Evolutionary conservation across 2,797 vertebrate genomes (phyloP).

Genomic region (Myotis planiceps): DNA sequence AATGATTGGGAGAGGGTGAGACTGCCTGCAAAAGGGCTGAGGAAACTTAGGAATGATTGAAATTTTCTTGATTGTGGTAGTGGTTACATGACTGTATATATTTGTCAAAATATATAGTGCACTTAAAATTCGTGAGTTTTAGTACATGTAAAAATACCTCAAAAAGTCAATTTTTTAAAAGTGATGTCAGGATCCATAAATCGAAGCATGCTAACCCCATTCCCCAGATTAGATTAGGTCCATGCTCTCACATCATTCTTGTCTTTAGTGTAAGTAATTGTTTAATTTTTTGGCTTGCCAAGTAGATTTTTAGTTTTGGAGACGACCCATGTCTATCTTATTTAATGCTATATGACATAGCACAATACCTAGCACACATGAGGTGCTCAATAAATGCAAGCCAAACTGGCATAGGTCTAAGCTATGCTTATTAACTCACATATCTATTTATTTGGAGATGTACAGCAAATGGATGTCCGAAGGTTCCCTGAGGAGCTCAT

Average conservation of each 20-base stretch:
- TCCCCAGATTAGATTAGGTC: neutral
- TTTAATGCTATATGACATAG: neutral
- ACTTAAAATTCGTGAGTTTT: neutral
- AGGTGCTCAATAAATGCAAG: neutral
- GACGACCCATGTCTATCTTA: neutral
- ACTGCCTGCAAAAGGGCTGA: neutral
- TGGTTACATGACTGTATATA: neutral
- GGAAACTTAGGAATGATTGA: neutral
- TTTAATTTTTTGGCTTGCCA: neutral
- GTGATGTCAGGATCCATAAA: neutral
- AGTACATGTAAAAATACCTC: neutral
- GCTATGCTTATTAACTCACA: neutral
- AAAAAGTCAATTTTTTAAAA: neutral
- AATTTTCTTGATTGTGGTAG: neutral
- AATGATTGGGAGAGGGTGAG: neutral
- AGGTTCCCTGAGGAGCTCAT: neutral
- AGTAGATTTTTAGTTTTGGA: neutral
- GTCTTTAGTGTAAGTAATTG: neutral
- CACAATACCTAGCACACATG: neutral
- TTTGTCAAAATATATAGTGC: neutral
- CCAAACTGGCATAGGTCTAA: neutral
- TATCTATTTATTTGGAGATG: neutral
- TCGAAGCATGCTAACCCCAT: neutral
- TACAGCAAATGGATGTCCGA: neutral
- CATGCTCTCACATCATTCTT: neutral